Base-by-base conservation (phyloP, 2,888 invertebrate species). In the Tachystola acroxantha region DNA sequence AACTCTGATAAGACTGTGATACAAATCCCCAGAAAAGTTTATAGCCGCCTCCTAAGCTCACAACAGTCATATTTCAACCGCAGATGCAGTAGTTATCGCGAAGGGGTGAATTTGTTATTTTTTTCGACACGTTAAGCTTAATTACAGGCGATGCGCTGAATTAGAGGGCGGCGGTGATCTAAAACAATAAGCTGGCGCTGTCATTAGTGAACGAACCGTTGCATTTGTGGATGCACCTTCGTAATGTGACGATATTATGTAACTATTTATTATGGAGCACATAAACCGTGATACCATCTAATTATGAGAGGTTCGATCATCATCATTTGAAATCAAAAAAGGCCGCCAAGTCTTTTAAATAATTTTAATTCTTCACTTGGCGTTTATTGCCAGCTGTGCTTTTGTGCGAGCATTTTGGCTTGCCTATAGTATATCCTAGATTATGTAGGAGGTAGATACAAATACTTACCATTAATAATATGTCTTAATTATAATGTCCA, bases 151-250 rank as follows among this genome's bases (percentile, higher is more conserved):
- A 76, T 72, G 60, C 60, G 68, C 60, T 64, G 58, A 74, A 84
- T 85, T 79, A 84, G 68, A 80, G 76, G 76, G 81, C 80, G 81
- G 85, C 64, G 57, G 68, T 70, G 70, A 76, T 82, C 74, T 84
- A 84, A 85, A 86, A 86, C 85, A 85, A 86, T 86, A 77, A 78
- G 56, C 72, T 61, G 55, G 65, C 64, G 57, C 75, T 59, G 73
- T 78, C 77, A 84, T 82, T 80, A 82, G 72, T 47, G 45, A 39
- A 42, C 45, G 56, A 47, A 40, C 57, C 69, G 66, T 57, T 62
- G 65, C 68, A 61, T 70, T 71, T 73, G 64, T 59, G 44, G 54
- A 49, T 61, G 66, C 72, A 63, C 70, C 73, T 66, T 61, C 64
- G 51, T 82, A 80, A 81, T 78, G 76, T 78, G 79, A 75, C 68